These are phyloP conservation scores for Hapalemur alaotrensis DNA, from an alignment of 2,797 vertebrate genomes.

Conservation along the genomic window DNA sequence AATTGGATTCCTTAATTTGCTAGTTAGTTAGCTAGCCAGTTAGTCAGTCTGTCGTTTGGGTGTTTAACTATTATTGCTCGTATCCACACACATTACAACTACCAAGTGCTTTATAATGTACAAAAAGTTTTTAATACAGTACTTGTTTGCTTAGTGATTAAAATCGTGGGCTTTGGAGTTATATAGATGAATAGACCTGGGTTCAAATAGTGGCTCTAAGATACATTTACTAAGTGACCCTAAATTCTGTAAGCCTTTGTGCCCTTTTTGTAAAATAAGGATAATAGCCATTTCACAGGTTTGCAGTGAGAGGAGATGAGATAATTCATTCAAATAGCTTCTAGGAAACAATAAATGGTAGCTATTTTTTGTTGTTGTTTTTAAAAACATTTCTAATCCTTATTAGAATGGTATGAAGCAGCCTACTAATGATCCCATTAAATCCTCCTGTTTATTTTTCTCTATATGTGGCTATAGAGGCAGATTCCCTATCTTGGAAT, in stretches of 20 bases:
- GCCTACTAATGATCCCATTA: background rate
- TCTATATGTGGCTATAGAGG: background rate
- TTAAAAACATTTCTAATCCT: background rate
- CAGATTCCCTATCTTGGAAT: background rate
- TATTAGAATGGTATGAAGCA: background rate
- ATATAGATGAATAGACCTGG: background rate
- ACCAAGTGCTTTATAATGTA: background rate
- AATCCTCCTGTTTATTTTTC: background rate
- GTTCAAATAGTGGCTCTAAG: background rate
- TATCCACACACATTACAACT: background rate
- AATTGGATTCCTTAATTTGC: background rate
- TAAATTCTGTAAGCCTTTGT: background rate
- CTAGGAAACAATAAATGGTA: background rate
- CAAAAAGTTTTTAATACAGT: background rate
- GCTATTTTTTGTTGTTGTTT: background rate
- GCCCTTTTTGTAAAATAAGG: background rate
- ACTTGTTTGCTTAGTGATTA: background rate
- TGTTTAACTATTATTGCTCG: background rate
- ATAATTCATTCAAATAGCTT: background rate
- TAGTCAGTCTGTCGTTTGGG: background rate
- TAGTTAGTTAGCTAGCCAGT: background rate
- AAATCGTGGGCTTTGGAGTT: background rate
- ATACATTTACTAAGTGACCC: background rate
- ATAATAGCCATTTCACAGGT: background rate
- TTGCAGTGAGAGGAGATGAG: background rate